Percentiles rank a stretch among this genome's conserved stretches.
Evolutionary conservation across 53 echinoderm and acorn worm genomes (phyloP).

Genomic region (Zoroaster sp.): DNA sequence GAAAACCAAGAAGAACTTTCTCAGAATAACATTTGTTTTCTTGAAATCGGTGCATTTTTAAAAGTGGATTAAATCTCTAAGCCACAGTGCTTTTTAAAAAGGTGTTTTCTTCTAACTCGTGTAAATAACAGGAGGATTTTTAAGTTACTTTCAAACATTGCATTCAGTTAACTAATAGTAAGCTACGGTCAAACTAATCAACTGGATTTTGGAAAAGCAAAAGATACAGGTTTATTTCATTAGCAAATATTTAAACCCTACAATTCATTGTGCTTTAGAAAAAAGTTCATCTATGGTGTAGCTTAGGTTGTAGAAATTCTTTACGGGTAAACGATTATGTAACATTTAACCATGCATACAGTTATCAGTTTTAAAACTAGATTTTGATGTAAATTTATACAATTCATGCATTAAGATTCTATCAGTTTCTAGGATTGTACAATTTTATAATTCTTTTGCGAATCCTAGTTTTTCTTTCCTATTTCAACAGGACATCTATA

Average conservation of each 20-base stretch:
- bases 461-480: background rate
- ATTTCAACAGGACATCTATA: conserved; percentile 53
- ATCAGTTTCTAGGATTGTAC: conserved; percentile 31
- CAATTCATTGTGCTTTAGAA: background rate
- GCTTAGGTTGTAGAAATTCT: background rate
- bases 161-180: too few relatives aligned
- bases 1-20: too few relatives aligned
- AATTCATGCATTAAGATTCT: conserved; percentile 31
- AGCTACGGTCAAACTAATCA: too few relatives aligned
- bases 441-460: background rate
- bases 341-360: conserved; percentile 53
- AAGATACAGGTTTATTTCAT: conserved; percentile 19
- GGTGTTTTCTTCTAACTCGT: too few relatives aligned
- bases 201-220: too few relatives aligned
- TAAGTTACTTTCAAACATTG: too few relatives aligned
- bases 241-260: background rate
- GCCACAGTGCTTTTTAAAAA: background rate
- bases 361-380: conserved; percentile 15
- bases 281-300: background rate
- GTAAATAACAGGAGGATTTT: too few relatives aligned
- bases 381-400: conserved; percentile 30
- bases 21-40: too few relatives aligned
- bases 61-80: background rate
- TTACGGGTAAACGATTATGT: background rate
- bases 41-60: background rate